Evolutionary conservation across 2,113 vertebrate species (phyloP).

Genomic region (Chitala chitala): DNA sequence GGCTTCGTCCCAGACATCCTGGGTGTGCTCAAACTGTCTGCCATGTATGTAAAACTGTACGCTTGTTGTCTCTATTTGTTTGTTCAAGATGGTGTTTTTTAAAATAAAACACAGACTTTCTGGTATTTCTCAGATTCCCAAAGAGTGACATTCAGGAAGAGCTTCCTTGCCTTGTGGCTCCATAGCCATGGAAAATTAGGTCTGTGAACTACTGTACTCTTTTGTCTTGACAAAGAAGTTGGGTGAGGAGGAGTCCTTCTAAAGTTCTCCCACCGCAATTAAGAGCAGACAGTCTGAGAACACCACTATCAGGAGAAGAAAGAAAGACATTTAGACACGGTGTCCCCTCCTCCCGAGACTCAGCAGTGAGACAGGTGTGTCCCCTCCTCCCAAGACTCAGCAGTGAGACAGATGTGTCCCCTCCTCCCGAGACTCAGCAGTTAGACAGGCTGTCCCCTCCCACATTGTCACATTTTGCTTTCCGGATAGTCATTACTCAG

Average conservation of each 20-base stretch:
- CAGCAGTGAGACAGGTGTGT: too few species aligned
- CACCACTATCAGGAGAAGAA: conserved; percentile 43
- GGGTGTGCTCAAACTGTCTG: conserved; percentile 45
- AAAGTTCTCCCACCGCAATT: conserved; percentile 51
- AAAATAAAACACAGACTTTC: conserved; percentile 59
- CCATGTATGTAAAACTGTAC: conserved; percentile 53
- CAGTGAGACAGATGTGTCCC: too few species aligned
- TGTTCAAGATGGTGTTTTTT: conserved; percentile 53
- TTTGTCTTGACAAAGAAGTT: conserved; percentile 51
- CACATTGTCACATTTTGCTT: background rate
- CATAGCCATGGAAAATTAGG: conserved; percentile 55
- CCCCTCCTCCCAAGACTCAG: too few species aligned
- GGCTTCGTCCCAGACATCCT: conserved; percentile 22
- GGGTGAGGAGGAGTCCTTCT: conserved; percentile 55
- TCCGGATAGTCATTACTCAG: background rate
- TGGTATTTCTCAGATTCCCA: conserved; percentile 61
- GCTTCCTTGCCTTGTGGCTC: conserved; percentile 49
- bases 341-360: too few species aligned
- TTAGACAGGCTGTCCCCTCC: background rate
- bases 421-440: background rate
- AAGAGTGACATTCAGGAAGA: conserved; percentile 54
- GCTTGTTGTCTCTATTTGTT: conserved; percentile 58
- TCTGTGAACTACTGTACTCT: conserved; percentile 55
- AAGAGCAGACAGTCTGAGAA: conserved; percentile 53
- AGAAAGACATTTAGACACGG: too few species aligned